Evolutionary conservation across 1,140 invertebrate genomes (phyloP).

Genomic region (Elymnias hypermnestra): DNA sequence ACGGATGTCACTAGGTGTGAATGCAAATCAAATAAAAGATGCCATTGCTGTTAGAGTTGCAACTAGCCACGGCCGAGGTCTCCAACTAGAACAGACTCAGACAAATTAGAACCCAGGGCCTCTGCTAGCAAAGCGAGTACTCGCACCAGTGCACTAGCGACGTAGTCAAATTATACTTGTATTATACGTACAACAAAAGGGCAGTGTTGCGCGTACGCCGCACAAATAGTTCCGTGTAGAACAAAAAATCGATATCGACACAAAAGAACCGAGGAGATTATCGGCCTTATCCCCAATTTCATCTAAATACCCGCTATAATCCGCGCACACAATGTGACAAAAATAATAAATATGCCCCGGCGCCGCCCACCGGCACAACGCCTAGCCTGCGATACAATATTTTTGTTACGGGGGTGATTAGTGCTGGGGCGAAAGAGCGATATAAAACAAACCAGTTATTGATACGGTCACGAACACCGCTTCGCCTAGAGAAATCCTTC

Average conservation of each 20-base stretch:
- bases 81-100: no score
- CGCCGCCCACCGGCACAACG: slow-evolving; percentile 50
- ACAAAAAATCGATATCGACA: slow-evolving; percentile 54
- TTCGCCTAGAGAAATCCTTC: no score
- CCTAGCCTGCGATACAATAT: slow-evolving; percentile 53
- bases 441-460: slow-evolving; percentile 46
- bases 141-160: no score
- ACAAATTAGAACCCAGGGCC: no score
- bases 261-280: slow-evolving; percentile 57
- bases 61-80: no score
- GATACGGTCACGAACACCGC: slow-evolving; percentile 38
- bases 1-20: no score
- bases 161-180: no score
- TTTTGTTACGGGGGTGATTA: slow-evolving; percentile 59
- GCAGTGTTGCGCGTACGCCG: slow-evolving; percentile 6
- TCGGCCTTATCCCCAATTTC: slow-evolving; percentile 68
- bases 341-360: slow-evolving; percentile 70
- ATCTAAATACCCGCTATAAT: slow-evolving; percentile 71
- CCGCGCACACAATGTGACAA: slow-evolving; percentile 66
- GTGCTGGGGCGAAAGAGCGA: slow-evolving; percentile 40
- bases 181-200: no score
- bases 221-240: slow-evolving; percentile 3
- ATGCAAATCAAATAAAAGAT: no score
- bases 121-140: no score
- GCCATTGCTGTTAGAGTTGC: no score